Evolutionary conservation across 2,797 vertebrate species (phyloP).

Genomic region (Silurus lanzhouensis): DNA sequence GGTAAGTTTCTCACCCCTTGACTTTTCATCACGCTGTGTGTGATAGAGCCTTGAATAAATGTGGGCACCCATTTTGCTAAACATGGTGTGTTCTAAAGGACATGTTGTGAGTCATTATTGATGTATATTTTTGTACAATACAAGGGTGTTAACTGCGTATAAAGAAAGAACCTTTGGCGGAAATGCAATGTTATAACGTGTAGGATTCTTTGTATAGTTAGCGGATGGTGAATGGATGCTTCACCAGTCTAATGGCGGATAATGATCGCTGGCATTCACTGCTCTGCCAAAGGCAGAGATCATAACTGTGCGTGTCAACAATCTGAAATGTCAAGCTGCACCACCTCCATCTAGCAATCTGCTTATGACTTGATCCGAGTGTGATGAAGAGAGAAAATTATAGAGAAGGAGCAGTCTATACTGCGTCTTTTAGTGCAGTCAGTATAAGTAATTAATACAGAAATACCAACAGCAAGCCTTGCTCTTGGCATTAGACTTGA

Average conservation of each 20-base stretch:
- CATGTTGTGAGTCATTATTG: background rate
- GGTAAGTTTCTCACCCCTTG: conserved; percentile 75
- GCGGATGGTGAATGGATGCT: conserved; percentile 9
- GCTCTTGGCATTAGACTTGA: background rate
- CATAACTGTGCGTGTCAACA: conserved; percentile 44
- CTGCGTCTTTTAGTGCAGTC: background rate
- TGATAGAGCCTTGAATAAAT: conserved; percentile 9
- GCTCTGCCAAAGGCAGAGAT: conserved; percentile 46
- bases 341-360: conserved; percentile 58
- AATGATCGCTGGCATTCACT: conserved; percentile 42
- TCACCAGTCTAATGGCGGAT: conserved; percentile 22
- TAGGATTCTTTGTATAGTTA: conserved; percentile 1
- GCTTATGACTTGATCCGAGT: conserved; percentile 19
- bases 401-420: conserved; percentile 24
- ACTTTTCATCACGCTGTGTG: conserved; percentile 1
- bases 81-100: background rate
- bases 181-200: background rate
- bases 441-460: background rate
- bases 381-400: conserved; percentile 13
- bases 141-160: background rate
- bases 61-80: background rate
- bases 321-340: conserved; percentile 51
- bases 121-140: conserved; percentile 2
- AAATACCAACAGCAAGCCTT: background rate
- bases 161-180: background rate